A percentile compares a stretch with the other conserved stretches of the same genome.
phyloP scores from a whole-genome alignment of 2,113 vertebrate species.

The Echinops telfairi region DNA sequence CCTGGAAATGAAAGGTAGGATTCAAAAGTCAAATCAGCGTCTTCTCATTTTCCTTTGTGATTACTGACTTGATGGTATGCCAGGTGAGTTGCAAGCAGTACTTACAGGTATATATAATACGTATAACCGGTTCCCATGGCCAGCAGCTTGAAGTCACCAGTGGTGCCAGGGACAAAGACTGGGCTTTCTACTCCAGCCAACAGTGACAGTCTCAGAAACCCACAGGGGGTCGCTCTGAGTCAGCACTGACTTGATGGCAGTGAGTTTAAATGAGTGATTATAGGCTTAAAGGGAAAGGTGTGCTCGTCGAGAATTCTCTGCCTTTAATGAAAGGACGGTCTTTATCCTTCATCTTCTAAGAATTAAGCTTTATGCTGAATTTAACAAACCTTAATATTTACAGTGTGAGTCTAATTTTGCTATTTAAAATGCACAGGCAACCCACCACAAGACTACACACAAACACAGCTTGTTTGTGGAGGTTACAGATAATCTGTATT shows the following conservation, averaged over 20 bases:
- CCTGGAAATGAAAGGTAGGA: background rate
- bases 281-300: background rate
- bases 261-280: background rate
- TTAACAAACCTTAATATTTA: conserved; percentile 2
- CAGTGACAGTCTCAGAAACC: no score
- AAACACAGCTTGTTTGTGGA: background rate
- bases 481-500: background rate
- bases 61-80: background rate
- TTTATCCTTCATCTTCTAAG: background rate
- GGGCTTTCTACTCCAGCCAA: no score
- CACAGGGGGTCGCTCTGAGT: no score
- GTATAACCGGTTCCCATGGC: background rate
- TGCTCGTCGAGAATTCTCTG: conserved; percentile 9
- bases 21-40: background rate
- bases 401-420: background rate
- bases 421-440: background rate
- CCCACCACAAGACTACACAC: background rate
- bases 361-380: conserved; percentile 38
- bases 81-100: background rate
- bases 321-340: background rate
- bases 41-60: background rate
- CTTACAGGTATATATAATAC: background rate
- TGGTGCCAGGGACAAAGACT: no score
- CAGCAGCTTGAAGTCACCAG: no score
- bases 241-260: no score